phyloP scores from a whole-genome alignment of 2,888 invertebrate genomes.

The Cerastoderma edule region DNA sequence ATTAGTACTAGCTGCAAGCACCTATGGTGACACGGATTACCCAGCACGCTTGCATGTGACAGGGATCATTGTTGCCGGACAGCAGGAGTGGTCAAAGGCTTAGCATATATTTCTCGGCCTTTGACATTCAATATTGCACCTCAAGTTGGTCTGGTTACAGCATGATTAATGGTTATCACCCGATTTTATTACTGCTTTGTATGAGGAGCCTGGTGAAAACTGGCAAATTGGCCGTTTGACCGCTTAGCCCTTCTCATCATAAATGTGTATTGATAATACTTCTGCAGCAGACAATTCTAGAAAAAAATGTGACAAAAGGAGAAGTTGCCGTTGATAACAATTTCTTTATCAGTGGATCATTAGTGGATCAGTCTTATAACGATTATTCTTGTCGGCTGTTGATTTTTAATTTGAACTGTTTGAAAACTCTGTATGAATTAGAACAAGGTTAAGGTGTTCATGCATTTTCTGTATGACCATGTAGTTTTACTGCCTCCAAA shows the following conservation, averaged over 20 bases:
- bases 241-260: too few species aligned
- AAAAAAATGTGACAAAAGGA: not conserved
- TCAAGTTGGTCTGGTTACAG: slow-evolving; percentile 23
- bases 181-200: slow-evolving; percentile 9
- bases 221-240: too few species aligned
- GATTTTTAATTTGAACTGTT: too few species aligned
- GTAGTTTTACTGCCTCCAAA: too few species aligned
- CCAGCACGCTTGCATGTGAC: slow-evolving; percentile 32
- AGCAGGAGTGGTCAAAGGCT: not conserved
- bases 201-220: not conserved
- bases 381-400: too few species aligned
- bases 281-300: not conserved
- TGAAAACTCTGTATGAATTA: too few species aligned
- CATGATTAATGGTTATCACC: slow-evolving; percentile 25
- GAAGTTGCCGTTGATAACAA: too few species aligned
- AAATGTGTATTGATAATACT: too few species aligned
- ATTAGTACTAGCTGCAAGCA: slow-evolving; percentile 53
- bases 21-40: slow-evolving; percentile 48
- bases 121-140: slow-evolving; percentile 23
- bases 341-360: too few species aligned
- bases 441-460: too few species aligned
- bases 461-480: too few species aligned
- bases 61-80: slow-evolving; percentile 9
- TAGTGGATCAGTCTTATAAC: too few species aligned
- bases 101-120: slow-evolving; percentile 25